These are phyloP conservation scores for Sander lucioperca DNA, from an alignment of 2,113 vertebrate genomes.

Conservation along the genomic window DNA sequence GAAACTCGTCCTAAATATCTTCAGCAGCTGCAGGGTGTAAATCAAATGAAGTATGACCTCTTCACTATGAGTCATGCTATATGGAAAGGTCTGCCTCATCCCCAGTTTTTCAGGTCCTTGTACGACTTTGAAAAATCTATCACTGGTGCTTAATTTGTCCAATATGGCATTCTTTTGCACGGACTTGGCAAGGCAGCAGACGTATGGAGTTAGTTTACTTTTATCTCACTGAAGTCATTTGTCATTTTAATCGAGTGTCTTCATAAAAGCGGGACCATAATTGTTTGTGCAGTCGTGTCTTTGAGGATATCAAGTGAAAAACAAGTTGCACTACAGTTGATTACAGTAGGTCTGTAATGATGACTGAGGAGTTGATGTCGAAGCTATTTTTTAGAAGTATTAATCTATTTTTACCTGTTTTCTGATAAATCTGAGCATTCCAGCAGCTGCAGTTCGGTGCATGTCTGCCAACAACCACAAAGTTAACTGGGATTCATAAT, in stretches of 20 bases:
- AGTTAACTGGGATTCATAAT: not conserved
- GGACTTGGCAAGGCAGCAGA: conserved; percentile 8
- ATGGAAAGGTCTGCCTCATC: conserved; percentile 51
- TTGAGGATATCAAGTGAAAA: conserved; percentile 4
- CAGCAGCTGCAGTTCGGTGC: not conserved
- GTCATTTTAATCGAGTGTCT: conserved; percentile 43
- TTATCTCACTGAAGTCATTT: conserved; percentile 19
- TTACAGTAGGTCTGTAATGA: not conserved
- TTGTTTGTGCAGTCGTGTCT: conserved; percentile 26
- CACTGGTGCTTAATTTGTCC: conserved; percentile 34
- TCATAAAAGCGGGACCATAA: conserved; percentile 32
- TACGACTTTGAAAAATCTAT: conserved; percentile 48
- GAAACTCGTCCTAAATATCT: conserved; percentile 44
- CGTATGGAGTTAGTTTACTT: conserved; percentile 49
- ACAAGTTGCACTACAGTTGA: not conserved
- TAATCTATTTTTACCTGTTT: conserved; percentile 6
- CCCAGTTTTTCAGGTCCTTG: not conserved
- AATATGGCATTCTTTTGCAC: conserved; percentile 45
- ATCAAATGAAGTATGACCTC: conserved; percentile 50
- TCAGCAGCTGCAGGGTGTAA: conserved; percentile 66
- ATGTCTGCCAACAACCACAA: not conserved
- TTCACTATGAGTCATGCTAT: conserved; percentile 42
- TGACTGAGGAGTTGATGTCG: not conserved
- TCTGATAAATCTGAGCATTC: conserved; percentile 7
- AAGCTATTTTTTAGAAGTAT: not conserved